Percentiles rank a stretch among this genome's conserved stretches.
These are phyloP conservation scores for Sabellastarte sp. DNA, from an alignment of 2,888 invertebrate genomes.

Conservation along the genomic window DNA sequence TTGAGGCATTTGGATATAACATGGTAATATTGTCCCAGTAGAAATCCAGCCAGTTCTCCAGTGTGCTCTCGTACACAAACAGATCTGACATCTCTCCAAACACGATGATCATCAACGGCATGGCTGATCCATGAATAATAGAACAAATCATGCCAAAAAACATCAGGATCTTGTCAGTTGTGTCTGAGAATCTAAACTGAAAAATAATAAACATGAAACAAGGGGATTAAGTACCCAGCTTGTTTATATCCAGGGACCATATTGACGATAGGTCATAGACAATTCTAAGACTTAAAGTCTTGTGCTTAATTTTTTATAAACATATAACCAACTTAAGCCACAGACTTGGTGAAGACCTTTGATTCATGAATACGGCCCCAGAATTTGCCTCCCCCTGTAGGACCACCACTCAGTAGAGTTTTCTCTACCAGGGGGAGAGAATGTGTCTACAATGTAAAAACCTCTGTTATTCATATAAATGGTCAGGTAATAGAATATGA, in stretches of 20 bases:
- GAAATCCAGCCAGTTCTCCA: constrained; percentile 3
- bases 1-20: constrained; percentile 8
- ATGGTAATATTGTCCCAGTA: constrained; percentile 7
- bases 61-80: constrained; percentile 41
- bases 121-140: constrained; percentile 42
- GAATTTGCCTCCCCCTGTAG: too few relatives aligned
- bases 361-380: too few relatives aligned
- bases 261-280: too few relatives aligned
- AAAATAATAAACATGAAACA: constrained; percentile 19
- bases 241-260: neutral
- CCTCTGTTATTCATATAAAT: too few relatives aligned
- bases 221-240: neutral
- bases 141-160: constrained; percentile 46
- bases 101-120: constrained; percentile 55
- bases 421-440: too few relatives aligned
- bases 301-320: neutral
- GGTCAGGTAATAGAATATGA: too few relatives aligned
- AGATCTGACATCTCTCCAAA: constrained; percentile 55
- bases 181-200: constrained; percentile 53
- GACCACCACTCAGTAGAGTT: too few relatives aligned
- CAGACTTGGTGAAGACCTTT: neutral
- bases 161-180: constrained; percentile 46
- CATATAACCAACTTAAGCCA: neutral
- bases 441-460: too few relatives aligned
- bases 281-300: neutral